Percentiles rank a stretch among this genome's conserved stretches.
Evolutionary conservation across 2,888 invertebrate species (phyloP).

Genomic region (Dasysyrphus albostriatus): DNA sequence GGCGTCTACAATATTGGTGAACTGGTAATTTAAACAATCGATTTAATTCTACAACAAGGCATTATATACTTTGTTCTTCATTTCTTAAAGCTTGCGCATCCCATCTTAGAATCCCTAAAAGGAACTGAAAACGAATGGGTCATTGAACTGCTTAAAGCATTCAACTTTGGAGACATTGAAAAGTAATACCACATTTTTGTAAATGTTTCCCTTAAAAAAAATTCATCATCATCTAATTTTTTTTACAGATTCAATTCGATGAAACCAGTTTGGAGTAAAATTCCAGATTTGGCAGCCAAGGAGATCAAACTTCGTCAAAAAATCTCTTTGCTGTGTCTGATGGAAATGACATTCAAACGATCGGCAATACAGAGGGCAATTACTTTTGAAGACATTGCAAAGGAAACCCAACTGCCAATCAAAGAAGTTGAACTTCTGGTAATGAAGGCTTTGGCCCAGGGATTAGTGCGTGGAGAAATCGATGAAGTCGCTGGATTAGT

Average conservation of each 20-base stretch:
- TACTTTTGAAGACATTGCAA: slow-evolving; percentile 95
- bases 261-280: slow-evolving; percentile 90
- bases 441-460: slow-evolving; percentile 98
- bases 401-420: slow-evolving; percentile 92
- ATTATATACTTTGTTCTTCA: slow-evolving; percentile 18
- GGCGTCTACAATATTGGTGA: slow-evolving; percentile 99
- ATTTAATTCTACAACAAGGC: background rate
- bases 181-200: slow-evolving; percentile 40
- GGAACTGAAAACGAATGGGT: slow-evolving; percentile 94
- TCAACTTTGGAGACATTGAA: slow-evolving; percentile 92
- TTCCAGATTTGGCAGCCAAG: slow-evolving; percentile 93
- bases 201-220: background rate
- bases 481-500: slow-evolving; percentile 92
- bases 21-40: slow-evolving; percentile 85
- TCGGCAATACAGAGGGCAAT: slow-evolving; percentile 94
- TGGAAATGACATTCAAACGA: slow-evolving; percentile 99
- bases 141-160: slow-evolving; percentile 92
- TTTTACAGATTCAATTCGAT: slow-evolving; percentile 87
- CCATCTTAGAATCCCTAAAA: slow-evolving; percentile 93
- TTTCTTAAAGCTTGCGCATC: slow-evolving; percentile 92
- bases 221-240: background rate
- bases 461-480: slow-evolving; percentile 96
- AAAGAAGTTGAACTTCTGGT: slow-evolving; percentile 97
- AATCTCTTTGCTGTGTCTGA: slow-evolving; percentile 96
- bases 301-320: slow-evolving; percentile 92